Conservation (phyloP, 2,888 invertebrate genomes). For the Isotomurus palustris region DNA sequence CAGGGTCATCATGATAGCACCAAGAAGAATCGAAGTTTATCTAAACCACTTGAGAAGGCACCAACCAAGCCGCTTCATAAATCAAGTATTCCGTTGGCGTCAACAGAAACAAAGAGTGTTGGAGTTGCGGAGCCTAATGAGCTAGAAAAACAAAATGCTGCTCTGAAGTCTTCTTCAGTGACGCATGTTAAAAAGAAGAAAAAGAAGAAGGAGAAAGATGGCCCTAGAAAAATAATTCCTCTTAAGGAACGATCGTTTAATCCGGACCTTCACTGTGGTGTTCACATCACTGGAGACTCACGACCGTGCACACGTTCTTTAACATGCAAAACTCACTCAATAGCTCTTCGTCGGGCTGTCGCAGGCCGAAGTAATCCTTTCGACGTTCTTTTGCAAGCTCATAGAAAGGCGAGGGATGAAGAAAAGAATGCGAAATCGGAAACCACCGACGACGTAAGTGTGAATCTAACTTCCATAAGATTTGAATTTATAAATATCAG, state of each 20-base stretch:
- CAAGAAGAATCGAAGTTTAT: too few relatives aligned
- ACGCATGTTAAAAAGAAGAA: constrained; percentile 39
- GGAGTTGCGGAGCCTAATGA: too few relatives aligned
- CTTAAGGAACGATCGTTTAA: constrained; percentile 65
- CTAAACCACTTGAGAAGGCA: too few relatives aligned
- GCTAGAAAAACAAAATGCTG: too few relatives aligned
- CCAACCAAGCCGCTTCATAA: too few relatives aligned
- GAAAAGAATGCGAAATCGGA: constrained; percentile 23
- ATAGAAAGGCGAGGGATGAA: constrained; percentile 62
- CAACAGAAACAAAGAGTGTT: too few relatives aligned
- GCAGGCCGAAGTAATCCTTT: constrained; percentile 67
- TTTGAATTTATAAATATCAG: neutral
- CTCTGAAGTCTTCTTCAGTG: too few relatives aligned
- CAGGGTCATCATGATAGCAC: too few relatives aligned
- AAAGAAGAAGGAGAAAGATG: constrained; percentile 49
- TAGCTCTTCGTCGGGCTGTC: constrained; percentile 66
- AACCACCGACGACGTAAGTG: too few relatives aligned
- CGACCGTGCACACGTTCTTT: constrained; percentile 75
- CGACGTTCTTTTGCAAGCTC: constrained; percentile 69
- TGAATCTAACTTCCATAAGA: neutral
- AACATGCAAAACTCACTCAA: constrained; percentile 61
- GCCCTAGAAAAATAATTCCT: constrained; percentile 42
- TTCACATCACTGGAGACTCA: constrained; percentile 60
- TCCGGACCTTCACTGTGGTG: constrained; percentile 78
- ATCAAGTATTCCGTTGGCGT: too few relatives aligned